These are phyloP conservation scores for Cynodonichthys magdalenae DNA, from an alignment of 2,797 vertebrate genomes.

Conservation along the genomic window DNA sequence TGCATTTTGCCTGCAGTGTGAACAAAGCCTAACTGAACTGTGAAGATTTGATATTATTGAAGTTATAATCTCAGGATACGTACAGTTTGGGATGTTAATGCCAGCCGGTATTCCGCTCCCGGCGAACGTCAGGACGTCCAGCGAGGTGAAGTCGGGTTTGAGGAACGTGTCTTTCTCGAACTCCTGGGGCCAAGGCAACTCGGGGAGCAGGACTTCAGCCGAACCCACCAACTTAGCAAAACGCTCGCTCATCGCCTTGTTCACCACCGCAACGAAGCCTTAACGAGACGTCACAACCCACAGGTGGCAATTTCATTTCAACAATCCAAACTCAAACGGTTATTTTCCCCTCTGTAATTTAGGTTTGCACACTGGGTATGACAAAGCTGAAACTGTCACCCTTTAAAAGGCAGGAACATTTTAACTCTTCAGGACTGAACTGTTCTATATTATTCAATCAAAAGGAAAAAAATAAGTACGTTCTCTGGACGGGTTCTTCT, in stretches of 20 bases:
- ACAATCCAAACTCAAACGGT: too few species aligned
- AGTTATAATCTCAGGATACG: constrained; percentile 26
- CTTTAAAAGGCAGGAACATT: too few species aligned
- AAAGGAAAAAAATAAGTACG: too few species aligned
- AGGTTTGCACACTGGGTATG: too few species aligned
- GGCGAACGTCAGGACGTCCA: constrained; percentile 92
- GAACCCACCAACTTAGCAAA: constrained; percentile 87
- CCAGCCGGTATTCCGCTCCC: constrained; percentile 93
- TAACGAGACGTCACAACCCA: not conserved
- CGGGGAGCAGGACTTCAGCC: constrained; percentile 86
- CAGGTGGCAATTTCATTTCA: not conserved
- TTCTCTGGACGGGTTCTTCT: too few species aligned
- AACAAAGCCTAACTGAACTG: not conserved
- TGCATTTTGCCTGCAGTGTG: too few species aligned
- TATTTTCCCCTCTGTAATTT: too few species aligned
- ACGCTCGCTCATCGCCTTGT: constrained; percentile 92
- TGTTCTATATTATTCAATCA: too few species aligned
- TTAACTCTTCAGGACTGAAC: too few species aligned
- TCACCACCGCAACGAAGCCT: constrained; percentile 94
- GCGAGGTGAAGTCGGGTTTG: constrained; percentile 91
- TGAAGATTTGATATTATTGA: not conserved
- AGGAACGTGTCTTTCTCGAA: constrained; percentile 94
- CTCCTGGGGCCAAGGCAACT: constrained; percentile 89
- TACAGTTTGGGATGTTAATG: constrained; percentile 96
- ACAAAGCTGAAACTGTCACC: too few species aligned